Evolutionary conservation across 2,888 invertebrate species (phyloP), one percentile per base, ranked within the genome.

Genomic region (Ectemnius continuus): DNA sequence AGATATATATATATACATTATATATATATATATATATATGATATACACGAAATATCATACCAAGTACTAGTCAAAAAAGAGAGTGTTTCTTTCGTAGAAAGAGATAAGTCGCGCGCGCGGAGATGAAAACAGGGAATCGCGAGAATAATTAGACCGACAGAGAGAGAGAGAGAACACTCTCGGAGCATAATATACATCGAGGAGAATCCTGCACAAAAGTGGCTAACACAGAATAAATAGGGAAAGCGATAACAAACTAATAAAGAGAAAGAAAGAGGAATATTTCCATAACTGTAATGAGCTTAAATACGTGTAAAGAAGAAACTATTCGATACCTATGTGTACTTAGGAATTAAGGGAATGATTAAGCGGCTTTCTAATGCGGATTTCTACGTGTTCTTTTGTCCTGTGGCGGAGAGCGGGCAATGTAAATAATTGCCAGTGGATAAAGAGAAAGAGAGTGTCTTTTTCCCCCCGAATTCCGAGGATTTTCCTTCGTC

Each of bases 221-320:
- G 71, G 67, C 73, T 72, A 63, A 66, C n/a, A n/a, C n/a, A n/a
- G n/a, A n/a, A n/a, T n/a, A n/a, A n/a, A n/a, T n/a, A n/a, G 70
- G 70, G 66, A 67, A 79, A 81, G 74, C 72, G 63, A 78, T 82
- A 84, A 13, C 4, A 2, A 48, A 14, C 1, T 8, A 4, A 48
- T 48, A 4, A 5, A 36, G 4, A 36, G 28, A 36, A 4, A 8
- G 36, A 11, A 4, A 36, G 36, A 36, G 0, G 73, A 78, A 85
- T 69, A 81, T 88, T 90, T 89, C 86, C 87, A 85, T 87, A 88
- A 89, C 84, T 88, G 85, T 90, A 89, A 90, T 91, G 90, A 91
- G 90, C 90, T 91, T 91, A 36, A 36, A 23, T 89, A 88, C 76
- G 83, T 90, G 88, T 91, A 90, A 90, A 87, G 83, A 87, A 78